These are phyloP conservation scores for Tichodroma muraria DNA, from an alignment of 2,113 vertebrate genomes.

Conservation along the genomic window DNA sequence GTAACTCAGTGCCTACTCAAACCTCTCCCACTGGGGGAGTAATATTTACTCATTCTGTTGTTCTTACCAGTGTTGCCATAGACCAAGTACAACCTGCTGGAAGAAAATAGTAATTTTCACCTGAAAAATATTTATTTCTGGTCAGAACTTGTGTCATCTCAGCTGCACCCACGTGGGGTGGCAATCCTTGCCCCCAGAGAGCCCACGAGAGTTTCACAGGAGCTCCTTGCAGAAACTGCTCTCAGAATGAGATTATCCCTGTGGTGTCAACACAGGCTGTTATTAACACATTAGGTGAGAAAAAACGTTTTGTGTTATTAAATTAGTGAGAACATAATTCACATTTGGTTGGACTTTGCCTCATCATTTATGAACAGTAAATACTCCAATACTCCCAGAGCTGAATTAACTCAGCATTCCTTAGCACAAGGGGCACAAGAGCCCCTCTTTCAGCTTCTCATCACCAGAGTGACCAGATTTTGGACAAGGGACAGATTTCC, in stretches of 20 bases:
- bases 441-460: background rate
- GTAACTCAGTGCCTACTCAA: background rate
- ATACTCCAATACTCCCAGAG: constrained; percentile 2
- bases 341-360: constrained; percentile 11
- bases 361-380: constrained; percentile 47
- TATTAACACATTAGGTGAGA: constrained; percentile 56
- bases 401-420: background rate
- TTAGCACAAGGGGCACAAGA: background rate
- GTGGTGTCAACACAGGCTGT: constrained; percentile 38
- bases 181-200: background rate
- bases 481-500: background rate
- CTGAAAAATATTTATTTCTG: background rate
- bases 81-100: background rate
- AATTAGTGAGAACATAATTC: constrained; percentile 50
- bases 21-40: background rate
- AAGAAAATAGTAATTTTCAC: background rate
- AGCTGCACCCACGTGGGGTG: background rate
- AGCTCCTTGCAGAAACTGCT: background rate
- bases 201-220: background rate
- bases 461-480: background rate
- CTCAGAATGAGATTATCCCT: background rate
- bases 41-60: background rate
- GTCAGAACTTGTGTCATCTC: background rate
- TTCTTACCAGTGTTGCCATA: background rate
- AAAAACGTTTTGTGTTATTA: constrained; percentile 44